Conservation (phyloP, 2,113 vertebrate species). For the Burhinus oedicnemus region DNA sequence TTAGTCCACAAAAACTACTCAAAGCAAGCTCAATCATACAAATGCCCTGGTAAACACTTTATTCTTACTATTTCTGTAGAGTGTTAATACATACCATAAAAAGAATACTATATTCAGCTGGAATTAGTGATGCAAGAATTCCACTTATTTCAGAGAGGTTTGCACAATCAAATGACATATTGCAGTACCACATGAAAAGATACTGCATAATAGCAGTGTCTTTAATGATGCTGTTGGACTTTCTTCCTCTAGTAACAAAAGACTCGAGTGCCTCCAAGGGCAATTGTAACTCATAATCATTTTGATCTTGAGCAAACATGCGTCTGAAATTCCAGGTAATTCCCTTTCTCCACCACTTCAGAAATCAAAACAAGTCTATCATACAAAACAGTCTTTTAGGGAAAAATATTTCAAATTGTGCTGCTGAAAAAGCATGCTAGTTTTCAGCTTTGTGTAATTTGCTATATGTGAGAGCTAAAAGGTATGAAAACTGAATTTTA, state of each 20-base stretch:
- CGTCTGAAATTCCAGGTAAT: constrained; percentile 2
- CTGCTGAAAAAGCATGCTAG: neutral
- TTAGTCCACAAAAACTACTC: neutral
- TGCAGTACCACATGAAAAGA: neutral
- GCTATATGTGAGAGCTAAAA: constrained; percentile 25
- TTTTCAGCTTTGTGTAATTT: constrained; percentile 37
- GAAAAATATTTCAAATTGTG: constrained; percentile 16
- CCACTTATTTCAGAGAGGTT: neutral
- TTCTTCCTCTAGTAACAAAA: neutral
- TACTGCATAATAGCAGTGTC: neutral
- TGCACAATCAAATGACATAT: neutral
- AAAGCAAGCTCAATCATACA: neutral
- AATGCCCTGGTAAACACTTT: neutral
- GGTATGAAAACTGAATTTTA: constrained; percentile 33
- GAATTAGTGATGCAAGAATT: constrained; percentile 7
- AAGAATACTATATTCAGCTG: neutral
- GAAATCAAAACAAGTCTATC: constrained; percentile 17
- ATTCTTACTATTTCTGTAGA: neutral
- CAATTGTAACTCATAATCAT: neutral
- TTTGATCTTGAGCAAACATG: constrained; percentile 22
- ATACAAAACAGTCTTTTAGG: constrained; percentile 13
- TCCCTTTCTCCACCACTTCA: constrained; percentile 6
- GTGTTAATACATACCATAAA: neutral
- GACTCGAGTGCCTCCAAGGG: neutral
- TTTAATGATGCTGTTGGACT: neutral